These are phyloP conservation scores for Sinella curviseta DNA, from an alignment of 1,140 invertebrate genomes.

Conservation along the genomic window DNA sequence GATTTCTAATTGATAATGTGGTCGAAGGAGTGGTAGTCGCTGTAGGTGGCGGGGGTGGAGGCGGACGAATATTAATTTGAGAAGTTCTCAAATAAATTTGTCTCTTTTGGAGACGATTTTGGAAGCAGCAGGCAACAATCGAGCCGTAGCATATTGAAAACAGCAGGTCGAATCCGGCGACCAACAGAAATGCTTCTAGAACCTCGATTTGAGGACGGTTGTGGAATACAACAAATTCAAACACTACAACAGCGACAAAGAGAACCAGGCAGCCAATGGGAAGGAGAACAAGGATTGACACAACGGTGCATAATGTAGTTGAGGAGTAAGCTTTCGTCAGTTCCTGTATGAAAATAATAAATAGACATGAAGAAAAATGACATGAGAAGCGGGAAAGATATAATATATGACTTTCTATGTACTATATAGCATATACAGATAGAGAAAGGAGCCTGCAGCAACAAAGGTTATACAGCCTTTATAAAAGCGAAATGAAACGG, in stretches of 20 bases:
- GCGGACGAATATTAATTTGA: background rate
- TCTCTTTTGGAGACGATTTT: constrained; percentile 1
- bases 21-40: background rate
- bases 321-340: background rate
- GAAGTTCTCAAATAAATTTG: constrained; percentile 4
- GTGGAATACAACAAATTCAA: background rate
- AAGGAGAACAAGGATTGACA: background rate
- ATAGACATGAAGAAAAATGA: background rate
- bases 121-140: constrained; percentile 6
- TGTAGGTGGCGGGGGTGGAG: background rate
- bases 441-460: no score
- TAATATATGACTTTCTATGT: no score
- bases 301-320: background rate
- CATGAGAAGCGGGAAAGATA: no score
- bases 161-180: background rate
- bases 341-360: background rate
- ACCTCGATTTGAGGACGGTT: background rate
- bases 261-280: background rate
- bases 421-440: no score
- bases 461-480: no score
- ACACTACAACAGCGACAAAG: background rate
- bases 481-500: no score
- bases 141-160: constrained; percentile 8
- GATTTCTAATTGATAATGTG: background rate
- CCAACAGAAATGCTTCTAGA: background rate